Evolutionary conservation across 2,797 vertebrate genomes (phyloP), one percentile per base, ranked within the genome.

Genomic region (Octomys mimax): DNA sequence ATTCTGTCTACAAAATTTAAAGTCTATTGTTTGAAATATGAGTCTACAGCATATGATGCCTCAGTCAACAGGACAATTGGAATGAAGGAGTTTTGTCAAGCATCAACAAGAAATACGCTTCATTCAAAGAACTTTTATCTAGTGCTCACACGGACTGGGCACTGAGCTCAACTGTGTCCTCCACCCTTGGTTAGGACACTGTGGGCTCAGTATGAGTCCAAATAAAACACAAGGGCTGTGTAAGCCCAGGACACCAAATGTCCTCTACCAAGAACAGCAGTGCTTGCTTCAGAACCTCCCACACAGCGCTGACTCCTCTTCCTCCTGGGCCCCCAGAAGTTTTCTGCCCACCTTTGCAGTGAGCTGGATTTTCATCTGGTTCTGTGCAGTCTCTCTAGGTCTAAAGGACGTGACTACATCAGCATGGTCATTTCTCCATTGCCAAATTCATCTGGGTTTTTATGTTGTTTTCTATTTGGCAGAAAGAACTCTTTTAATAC

Each of bases 1-100:
- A 82, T 95, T 79, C 12, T 78, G 61, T 90, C 71, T 92, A 22
- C 18, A 95, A 95, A 93, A 94, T 94, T 39, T n/a, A 24, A 70
- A 68, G 31, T 90, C 87, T 79, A 68, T 85, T 93, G 22, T 52
- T 93, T 83, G 11, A 90, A 87, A 95, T 68, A 46, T n/a, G 57
- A 93, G 14, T 81, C 61, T 88, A 5, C 49, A 92, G 62, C 46
- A 87, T 46, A 91, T 8, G 68, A 8, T n/a, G 54, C 36, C 95
- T 96, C 49, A 79, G 78, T 82, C 77, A 92, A 57, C 11, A 11
- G 16, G 42, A 61, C 61, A 78, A 71, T 62, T 73, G 62, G 5
- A 88, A 24, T 85, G 39, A 87, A 84, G 49, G 24, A 89, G 19
- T 70, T 80, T 94, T 90, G 42, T 87, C 77, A 92, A 68, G 88